These are phyloP conservation scores for Acrossocheilus wenchowensis DNA, from an alignment of 2,797 vertebrate species.

Conservation along the genomic window DNA sequence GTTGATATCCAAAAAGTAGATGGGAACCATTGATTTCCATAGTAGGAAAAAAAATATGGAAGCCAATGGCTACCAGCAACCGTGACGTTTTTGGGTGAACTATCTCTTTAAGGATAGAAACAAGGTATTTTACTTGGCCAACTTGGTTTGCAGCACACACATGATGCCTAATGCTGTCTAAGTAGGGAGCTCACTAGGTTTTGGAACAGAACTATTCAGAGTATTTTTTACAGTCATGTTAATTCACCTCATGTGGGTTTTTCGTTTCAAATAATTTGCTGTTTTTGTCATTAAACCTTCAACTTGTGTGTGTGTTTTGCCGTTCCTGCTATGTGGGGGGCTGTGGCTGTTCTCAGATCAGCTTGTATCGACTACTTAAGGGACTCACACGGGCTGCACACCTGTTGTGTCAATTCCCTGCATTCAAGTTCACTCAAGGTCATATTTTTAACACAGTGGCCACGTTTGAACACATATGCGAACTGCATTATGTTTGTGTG, in stretches of 20 bases:
- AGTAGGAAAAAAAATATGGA: not conserved
- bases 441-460: conserved; percentile 53
- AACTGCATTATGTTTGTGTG: conserved; percentile 47
- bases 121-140: not conserved
- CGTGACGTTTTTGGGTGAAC: not conserved
- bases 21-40: not conserved
- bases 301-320: not conserved
- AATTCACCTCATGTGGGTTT: conserved; percentile 12
- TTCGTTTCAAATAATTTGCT: not conserved
- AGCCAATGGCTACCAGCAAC: no score
- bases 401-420: conserved; percentile 60
- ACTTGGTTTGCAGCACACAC: not conserved
- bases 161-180: not conserved
- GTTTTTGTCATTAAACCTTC: conserved; percentile 23
- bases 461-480: conserved; percentile 53
- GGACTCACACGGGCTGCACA: conserved; percentile 53
- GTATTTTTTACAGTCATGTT: not conserved
- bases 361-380: conserved; percentile 18
- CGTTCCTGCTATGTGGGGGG: conserved; percentile 17
- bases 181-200: not conserved
- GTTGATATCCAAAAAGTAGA: no score
- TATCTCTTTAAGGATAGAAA: not conserved
- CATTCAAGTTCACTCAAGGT: conserved; percentile 58
- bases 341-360: conserved; percentile 36
- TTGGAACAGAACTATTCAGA: not conserved